Evolutionary conservation across 1,140 invertebrate species (phyloP).

Genomic region (Neotoxoptera formosana): DNA sequence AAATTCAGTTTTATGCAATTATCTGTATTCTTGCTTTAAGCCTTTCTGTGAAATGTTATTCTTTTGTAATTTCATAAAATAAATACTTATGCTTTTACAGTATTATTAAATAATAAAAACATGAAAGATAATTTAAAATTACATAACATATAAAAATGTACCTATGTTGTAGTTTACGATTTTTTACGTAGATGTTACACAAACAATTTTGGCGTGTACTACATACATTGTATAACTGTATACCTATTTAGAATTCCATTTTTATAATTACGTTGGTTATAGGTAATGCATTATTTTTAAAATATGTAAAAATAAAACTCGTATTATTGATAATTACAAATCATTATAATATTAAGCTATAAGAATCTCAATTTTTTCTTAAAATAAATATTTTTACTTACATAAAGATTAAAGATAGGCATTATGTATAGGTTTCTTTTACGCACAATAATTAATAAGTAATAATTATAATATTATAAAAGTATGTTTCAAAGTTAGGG

Average conservation of each 20-base stretch:
- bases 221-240: too few relatives aligned
- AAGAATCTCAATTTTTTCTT: neutral
- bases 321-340: too few relatives aligned
- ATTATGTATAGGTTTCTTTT: neutral
- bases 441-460: too few relatives aligned
- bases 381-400: neutral
- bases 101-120: slow-evolving; percentile 26
- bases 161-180: too few relatives aligned
- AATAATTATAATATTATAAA: neutral
- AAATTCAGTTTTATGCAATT: neutral
- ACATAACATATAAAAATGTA: neutral
- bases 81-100: neutral
- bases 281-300: too few relatives aligned
- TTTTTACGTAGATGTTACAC: neutral
- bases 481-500: neutral
- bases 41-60: too few relatives aligned
- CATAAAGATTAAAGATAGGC: neutral
- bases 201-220: too few relatives aligned
- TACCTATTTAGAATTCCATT: too few relatives aligned
- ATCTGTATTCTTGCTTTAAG: neutral
- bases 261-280: too few relatives aligned
- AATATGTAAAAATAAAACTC: too few relatives aligned
- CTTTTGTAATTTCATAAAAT: neutral
- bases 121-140: neutral
- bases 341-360: too few relatives aligned